Evolutionary conservation across 1,140 invertebrate genomes (phyloP), one percentile per base, ranked within the genome.

Genomic region (Drosophila littoralis): DNA sequence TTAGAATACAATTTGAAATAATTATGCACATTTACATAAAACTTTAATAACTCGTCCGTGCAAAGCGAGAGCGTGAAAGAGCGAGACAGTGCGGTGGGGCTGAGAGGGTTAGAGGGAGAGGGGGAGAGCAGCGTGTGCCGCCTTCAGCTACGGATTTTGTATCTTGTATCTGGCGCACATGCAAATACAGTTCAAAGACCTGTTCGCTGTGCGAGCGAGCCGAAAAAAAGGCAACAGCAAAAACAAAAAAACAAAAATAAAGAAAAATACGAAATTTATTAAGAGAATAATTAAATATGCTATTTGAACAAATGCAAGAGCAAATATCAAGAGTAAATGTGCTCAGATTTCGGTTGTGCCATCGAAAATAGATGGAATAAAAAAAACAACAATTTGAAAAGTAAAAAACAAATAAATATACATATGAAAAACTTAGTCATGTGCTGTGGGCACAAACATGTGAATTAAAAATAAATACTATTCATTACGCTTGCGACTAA

Each of bases 1-100:
- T 85, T 86, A 82, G 82, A 85, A 69, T 86, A 86, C 84, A 86
- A 82, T 85, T 85, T 85, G 82, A 78, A 82, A 81, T 85, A 85
- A 88, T 85, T 85, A 85, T 85, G 82, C 79, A 79, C 67, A 79
- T 75, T 84, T 84, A 76, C 81, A 84, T 79, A 83, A 70, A 75
- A 77, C 67, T 70, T 75, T 70, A 75, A 75, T 70, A 70, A 67
- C 66, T 67, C 57, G 59, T 70, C 60, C 46, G 69, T 68, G 75
- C 77, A 85, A 77, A 84, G 59, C 59, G 57, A 64, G 61, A 79
- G 50, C 68, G 59, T 73, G 63, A 66, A 36, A 9, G 40, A 35
- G 17, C 32, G 33, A 13, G 64, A 13, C 32, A 36, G 32, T 1
- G 45, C 46, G 38, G 38, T 22, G 28, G 51, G 43, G 59, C 45